These are phyloP conservation scores for Drosophila bifasciata DNA, from an alignment of 1,140 invertebrate species.

Conservation along the genomic window DNA sequence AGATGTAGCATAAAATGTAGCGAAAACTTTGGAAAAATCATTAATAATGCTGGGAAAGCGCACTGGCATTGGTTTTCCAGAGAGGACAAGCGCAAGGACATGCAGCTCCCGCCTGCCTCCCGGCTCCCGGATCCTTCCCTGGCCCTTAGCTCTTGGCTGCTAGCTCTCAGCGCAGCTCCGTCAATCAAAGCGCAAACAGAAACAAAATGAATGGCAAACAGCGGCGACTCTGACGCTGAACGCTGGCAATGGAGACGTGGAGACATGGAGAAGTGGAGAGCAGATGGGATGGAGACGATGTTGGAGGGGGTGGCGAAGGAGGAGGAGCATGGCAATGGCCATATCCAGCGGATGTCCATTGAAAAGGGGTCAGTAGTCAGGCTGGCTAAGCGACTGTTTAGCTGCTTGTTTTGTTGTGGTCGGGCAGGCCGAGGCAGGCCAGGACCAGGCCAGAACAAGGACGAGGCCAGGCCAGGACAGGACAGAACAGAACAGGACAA, in stretches of 20 bases:
- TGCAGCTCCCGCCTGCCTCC: conserved; percentile 40
- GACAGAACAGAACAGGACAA: conserved; percentile 23
- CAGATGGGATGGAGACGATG: too few relatives aligned
- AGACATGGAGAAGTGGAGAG: conserved; percentile 16
- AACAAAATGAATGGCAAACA: conserved; percentile 83
- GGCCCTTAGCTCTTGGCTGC: conserved; percentile 7
- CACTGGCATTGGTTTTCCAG: conserved; percentile 65
- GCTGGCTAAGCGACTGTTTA: conserved; percentile 77
- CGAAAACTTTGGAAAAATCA: conserved; percentile 83
- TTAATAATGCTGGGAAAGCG: conserved; percentile 78
- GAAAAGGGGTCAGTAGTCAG: conserved; percentile 76
- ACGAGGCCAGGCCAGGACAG: conserved; percentile 15
- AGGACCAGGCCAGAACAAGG: conserved; percentile 5
- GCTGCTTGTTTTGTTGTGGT: conserved; percentile 78
- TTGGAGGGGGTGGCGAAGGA: background rate
- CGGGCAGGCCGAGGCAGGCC: conserved; percentile 28
- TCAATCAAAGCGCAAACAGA: conserved; percentile 82
- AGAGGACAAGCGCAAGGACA: conserved; percentile 82
- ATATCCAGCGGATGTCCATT: conserved; percentile 70
- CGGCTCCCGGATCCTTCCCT: background rate
- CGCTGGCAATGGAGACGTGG: conserved; percentile 44
- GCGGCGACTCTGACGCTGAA: conserved; percentile 51
- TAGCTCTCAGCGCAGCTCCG: conserved; percentile 66
- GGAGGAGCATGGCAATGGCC: conserved; percentile 25
- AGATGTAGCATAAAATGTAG: conserved; percentile 80